phyloP scores from a whole-genome alignment of 1,140 invertebrate species.

The Propsilocerus akamusi region DNA sequence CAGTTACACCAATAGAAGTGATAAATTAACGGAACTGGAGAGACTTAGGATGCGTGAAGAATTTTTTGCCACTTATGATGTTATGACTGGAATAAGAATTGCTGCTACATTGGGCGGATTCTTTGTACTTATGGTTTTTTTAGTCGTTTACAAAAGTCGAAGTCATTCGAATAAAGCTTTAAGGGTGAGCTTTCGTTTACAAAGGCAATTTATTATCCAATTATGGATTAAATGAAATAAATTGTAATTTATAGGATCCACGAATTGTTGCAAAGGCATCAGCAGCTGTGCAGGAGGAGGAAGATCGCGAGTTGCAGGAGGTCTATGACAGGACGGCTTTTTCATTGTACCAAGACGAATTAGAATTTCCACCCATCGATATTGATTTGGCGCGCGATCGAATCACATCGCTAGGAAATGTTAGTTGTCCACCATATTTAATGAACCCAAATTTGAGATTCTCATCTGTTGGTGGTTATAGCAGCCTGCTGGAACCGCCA shows the following conservation, averaged over 20 bases:
- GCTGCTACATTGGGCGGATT: constrained; percentile 74
- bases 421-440: constrained; percentile 26
- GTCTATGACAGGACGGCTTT: constrained; percentile 48
- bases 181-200: constrained; percentile 22
- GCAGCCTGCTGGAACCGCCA: constrained; percentile 42
- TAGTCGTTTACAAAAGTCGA: constrained; percentile 73
- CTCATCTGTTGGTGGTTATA: constrained; percentile 50
- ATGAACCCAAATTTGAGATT: constrained; percentile 33
- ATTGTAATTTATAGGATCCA: constrained; percentile 25
- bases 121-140: constrained; percentile 70
- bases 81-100: constrained; percentile 76
- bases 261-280: constrained; percentile 42
- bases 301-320: constrained; percentile 47
- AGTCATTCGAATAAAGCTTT: constrained; percentile 48
- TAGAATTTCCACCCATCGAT: constrained; percentile 26
- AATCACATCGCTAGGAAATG: constrained; percentile 28
- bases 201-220: no score
- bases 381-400: constrained; percentile 29
- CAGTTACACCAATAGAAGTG: constrained; percentile 8
- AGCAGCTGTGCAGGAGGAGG: constrained; percentile 57
- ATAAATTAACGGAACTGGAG: constrained; percentile 10
- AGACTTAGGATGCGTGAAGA: constrained; percentile 47
- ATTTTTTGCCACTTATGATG: constrained; percentile 78
- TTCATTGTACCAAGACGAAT: constrained; percentile 28
- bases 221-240: no score